Evolutionary conservation across 2,113 vertebrate species (phyloP).

Genomic region (Gracilinanus agilis): DNA sequence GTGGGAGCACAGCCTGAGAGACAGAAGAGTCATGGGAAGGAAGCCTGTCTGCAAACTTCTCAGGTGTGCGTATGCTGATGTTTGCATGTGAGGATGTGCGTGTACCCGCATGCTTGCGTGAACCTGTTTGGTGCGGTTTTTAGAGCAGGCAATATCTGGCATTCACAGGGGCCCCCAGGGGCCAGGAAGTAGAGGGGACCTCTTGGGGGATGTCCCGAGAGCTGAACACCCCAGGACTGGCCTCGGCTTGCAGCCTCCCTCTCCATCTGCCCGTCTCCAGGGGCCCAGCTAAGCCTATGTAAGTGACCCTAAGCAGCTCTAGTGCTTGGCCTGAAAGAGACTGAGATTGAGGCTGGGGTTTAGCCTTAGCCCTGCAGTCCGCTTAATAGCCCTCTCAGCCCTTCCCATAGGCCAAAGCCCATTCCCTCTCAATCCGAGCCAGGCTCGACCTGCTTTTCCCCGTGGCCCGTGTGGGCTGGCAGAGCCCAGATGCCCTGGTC

Average conservation of each 20-base stretch:
- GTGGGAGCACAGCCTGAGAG: background rate
- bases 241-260: background rate
- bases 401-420: background rate
- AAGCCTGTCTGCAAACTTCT: background rate
- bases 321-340: conserved; percentile 50
- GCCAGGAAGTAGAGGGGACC: background rate
- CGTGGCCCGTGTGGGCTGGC: background rate
- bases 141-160: background rate
- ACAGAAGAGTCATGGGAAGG: background rate
- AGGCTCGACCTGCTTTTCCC: background rate
- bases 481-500: background rate
- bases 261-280: conserved; percentile 12
- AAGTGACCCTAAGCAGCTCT: conserved; percentile 57
- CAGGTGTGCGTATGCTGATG: background rate
- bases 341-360: conserved; percentile 55
- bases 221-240: background rate
- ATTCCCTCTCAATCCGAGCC: background rate
- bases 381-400: conserved; percentile 20
- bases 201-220: background rate
- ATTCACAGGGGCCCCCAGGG: background rate
- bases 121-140: background rate
- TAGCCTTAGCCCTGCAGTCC: conserved; percentile 59
- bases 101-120: no score
- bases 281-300: conserved; percentile 53
- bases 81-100: background rate